Base-by-base conservation (phyloP, 2,888 invertebrate genomes). In the Polydrusus cervinus region DNA sequence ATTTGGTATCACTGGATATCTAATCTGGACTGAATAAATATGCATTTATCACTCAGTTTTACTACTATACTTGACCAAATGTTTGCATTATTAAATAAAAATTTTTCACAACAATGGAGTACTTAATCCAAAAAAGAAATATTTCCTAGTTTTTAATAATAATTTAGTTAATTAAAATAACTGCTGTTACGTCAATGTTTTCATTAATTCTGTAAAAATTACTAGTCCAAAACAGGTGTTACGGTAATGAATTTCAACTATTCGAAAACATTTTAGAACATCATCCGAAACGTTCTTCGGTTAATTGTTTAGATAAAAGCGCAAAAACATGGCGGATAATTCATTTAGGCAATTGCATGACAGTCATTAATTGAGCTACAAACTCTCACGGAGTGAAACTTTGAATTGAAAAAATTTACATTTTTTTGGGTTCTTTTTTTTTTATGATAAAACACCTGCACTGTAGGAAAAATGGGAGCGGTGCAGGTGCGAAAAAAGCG, bases 141-240 rank as follows among this genome's bases (percentile, higher is more conserved):
- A 43, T 43, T 43, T 43, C n/a, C n/a, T 40, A 3, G 16, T n/a
- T 16, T 47, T 30, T 13, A 7, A 1, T n/a, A 53, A 25, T n/a
- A 53, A 62, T 16, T 16, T 60, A 13, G 2, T n/a, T 53, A 53
- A 53, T 53, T 53, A 53, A 60, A 60, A 30, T 11, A 38, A 38
- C 38, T 40, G 13, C 16, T 53, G 64, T 64, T 64, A 64, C 64
- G 64, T 47, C 64, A 64, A 64, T 64, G 64, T 16, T 49, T 64
- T 64, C 47, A 25, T 30, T 64, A 64, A 49, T 64, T 47, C 8
- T 75, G 80, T 77, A 78, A 80, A 79, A 83, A 80, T 83, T 82
- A 83, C 75, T 81, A 81, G 83, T 81, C 82, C 83, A 83, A 83
- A 83, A 81, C 83, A 81, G 80, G 78, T 49, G 64, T 64, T 64